Base-by-base conservation (phyloP, 37 sponge, comb jelly and placozoan genomes). In the Hexactinellida sp. region DNA sequence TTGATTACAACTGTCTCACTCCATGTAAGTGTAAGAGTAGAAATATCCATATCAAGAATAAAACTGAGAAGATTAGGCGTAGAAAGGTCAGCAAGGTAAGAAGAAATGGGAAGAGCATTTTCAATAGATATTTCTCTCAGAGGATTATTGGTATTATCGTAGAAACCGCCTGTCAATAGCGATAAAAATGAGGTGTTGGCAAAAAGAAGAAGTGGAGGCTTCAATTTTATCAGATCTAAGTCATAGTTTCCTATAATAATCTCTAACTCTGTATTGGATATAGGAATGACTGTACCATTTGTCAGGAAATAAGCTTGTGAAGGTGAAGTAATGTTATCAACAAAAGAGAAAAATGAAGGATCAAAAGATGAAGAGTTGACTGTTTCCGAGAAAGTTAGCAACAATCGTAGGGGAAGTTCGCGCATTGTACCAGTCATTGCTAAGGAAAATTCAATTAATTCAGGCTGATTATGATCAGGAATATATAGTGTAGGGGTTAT, bases 371-470 rank as follows among this genome's bases (percentile, higher is more conserved):
- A 38, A 19, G 86, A 38, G 25, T 88, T 39, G 36, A 95, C 86
- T 0, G 92, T 87, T 82, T 95, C 96, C 24, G 92, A 90, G 86
- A 95, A 95, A 34, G 89, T 83, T 21, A 95, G 37, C 34, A n/a
- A 63, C 3, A 63, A 23, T 7, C 76, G 76, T 23, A 63, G 13
- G 5, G 76, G 86, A 23, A 83, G 24, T 37, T 87, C 85, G 16
- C 83, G 85, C 1, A 55, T 37, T 52, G 83, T 82, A 38, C 47
- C 54, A 51, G 90, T 76, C 94, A 93, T 88, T 82, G 93, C 92
- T 0, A 95, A 84, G 30, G 55, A 38, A 54, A 89, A 95, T 30
- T 38, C 38, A 0, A 36, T 39, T 34, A 95, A 82, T 30, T 35
- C 38, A 54, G 96, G 96, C 30, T 85, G 86, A 10, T 92, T 95